phyloP scores from a whole-genome alignment of 2,797 vertebrate species.

The Hydrophis major region DNA sequence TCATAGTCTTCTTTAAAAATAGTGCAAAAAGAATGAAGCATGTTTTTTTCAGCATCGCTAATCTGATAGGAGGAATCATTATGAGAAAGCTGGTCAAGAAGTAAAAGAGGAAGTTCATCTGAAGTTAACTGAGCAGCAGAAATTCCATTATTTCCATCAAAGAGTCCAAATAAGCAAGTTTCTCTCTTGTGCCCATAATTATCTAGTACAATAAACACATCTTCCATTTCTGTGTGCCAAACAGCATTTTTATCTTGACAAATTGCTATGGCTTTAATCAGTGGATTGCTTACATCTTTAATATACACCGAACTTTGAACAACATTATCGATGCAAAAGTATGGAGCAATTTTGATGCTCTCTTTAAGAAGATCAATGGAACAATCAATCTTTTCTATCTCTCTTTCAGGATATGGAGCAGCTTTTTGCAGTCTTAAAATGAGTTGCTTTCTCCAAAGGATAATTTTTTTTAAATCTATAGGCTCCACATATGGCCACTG shows the following conservation, averaged over 20 bases:
- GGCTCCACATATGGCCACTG: background rate
- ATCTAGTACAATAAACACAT: constrained; percentile 52
- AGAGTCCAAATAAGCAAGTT: constrained; percentile 65
- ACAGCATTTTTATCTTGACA: constrained; percentile 66
- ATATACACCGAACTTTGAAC: constrained; percentile 12
- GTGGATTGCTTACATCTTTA: constrained; percentile 32
- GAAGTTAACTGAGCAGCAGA: constrained; percentile 60
- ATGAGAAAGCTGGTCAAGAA: constrained; percentile 68
- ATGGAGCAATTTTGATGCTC: constrained; percentile 6
- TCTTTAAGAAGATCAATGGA: constrained; percentile 60
- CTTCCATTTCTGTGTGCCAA: constrained; percentile 63
- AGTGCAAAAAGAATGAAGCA: constrained; percentile 60
- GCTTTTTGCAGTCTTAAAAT: constrained; percentile 48
- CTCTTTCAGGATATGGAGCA: constrained; percentile 45
- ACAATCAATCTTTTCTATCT: constrained; percentile 47
- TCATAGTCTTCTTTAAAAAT: constrained; percentile 64
- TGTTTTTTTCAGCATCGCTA: constrained; percentile 46
- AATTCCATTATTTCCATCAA: constrained; percentile 59
- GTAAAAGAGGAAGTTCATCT: constrained; percentile 64
- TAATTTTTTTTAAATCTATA: background rate
- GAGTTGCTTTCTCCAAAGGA: constrained; percentile 36
- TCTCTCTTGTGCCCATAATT: constrained; percentile 64
- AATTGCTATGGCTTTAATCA: constrained; percentile 63
- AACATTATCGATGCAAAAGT: constrained; percentile 8
- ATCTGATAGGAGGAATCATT: constrained; percentile 59